Evolutionary conservation across 2,888 invertebrate genomes (phyloP).

Genomic region (Ypsolopha scabrella): DNA sequence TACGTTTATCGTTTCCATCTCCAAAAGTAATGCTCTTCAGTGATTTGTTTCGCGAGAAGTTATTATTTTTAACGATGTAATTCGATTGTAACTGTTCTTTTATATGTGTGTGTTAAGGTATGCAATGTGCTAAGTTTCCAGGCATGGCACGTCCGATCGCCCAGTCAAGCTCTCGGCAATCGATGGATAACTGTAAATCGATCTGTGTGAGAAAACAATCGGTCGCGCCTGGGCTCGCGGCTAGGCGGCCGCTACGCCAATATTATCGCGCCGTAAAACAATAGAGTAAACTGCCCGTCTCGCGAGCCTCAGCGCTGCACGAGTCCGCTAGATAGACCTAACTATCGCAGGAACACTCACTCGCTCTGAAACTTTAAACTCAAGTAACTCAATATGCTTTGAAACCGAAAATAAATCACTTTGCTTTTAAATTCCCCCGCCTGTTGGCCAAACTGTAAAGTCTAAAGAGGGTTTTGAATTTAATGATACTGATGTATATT

Average conservation of each 20-base stretch:
- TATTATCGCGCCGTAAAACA: conserved; percentile 43
- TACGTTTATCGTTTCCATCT: conserved; percentile 35
- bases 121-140: conserved; percentile 2
- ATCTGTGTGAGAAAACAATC: conserved; percentile 49
- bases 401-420: background rate
- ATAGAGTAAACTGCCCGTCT: conserved; percentile 28
- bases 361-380: background rate
- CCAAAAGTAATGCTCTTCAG: conserved; percentile 24
- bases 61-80: background rate
- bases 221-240: conserved; percentile 17
- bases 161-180: conserved; percentile 14
- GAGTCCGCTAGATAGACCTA: background rate
- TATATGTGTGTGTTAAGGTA: background rate
- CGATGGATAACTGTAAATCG: conserved; percentile 34
- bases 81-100: background rate
- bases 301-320: conserved; percentile 5
- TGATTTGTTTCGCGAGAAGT: background rate
- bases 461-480: background rate
- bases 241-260: conserved; percentile 30
- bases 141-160: background rate
- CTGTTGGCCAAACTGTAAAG: background rate
- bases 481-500: background rate
- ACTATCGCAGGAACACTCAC: background rate
- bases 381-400: background rate
- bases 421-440: background rate